Conservation (phyloP, 2,113 vertebrate genomes). For the Recurvirostra avosetta region DNA sequence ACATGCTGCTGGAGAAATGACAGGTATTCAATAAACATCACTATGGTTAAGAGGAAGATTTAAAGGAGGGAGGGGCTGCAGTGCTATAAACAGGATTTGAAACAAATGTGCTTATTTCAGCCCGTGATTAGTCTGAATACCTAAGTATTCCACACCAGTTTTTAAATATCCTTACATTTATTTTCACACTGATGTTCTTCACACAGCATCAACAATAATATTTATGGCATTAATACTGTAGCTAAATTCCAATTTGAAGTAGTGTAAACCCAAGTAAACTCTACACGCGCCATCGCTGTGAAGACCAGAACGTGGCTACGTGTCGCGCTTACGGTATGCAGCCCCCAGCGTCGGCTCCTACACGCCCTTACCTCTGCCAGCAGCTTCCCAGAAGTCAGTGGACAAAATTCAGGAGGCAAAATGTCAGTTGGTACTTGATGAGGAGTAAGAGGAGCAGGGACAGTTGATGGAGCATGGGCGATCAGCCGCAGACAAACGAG, state of each 20-base stretch:
- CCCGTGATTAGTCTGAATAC: constrained; percentile 40
- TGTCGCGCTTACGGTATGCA: neutral
- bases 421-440: neutral
- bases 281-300: accelerated
- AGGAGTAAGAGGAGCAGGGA: neutral
- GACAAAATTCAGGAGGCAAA: neutral
- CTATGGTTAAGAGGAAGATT: constrained; percentile 54
- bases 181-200: constrained; percentile 31
- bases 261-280: neutral
- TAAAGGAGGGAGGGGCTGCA: constrained; percentile 46
- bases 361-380: neutral
- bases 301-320: neutral
- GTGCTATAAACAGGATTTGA: constrained; percentile 52
- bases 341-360: neutral
- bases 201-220: neutral
- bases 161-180: constrained; percentile 48
- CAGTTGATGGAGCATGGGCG: accelerated
- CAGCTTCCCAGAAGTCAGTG: neutral
- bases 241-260: neutral
- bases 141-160: constrained; percentile 51
- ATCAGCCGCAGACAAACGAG: accelerated
- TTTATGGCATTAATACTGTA: neutral
- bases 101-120: constrained; percentile 59
- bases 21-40: constrained; percentile 67
- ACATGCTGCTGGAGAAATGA: constrained; percentile 64